Base-by-base conservation (phyloP, 1,140 invertebrate species). In the Rhizoglyphus robini region DNA sequence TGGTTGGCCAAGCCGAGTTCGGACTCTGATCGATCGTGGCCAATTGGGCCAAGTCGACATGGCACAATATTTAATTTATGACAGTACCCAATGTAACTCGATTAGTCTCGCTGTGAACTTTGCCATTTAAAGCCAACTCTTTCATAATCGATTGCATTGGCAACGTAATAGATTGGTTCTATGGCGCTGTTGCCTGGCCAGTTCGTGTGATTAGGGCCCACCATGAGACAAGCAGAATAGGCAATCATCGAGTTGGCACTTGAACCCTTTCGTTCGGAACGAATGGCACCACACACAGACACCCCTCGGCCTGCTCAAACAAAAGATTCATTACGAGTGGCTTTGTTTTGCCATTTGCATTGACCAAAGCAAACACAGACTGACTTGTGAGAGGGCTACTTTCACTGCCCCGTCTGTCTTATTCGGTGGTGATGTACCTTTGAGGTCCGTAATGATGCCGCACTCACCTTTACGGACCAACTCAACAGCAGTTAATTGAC, bases 191-290 rank as follows among this genome's bases (percentile, higher is more conserved):
- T n/a, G n/a, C n/a, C n/a, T n/a, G n/a, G n/a, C n/a, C n/a, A n/a
- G n/a, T n/a, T n/a, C n/a, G n/a, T n/a, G n/a, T n/a, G n/a, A n/a
- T n/a, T n/a, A 41, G 51, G 23, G 23, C 20, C 20, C 8, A 5
- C 8, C 8, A 32, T 54, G 51, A 23, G 51, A 54, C 51, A 54
- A 32, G 8, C 8, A 54, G 23, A 54, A 54, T 8, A 27, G 51
- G 51, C 23, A 54, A 54, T 54, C 51, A 54, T 54, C 51, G 51
- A 54, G 51, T 54, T 54, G 51, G 51, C 51, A 54, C 51, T 54
- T 54, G 51, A 27, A 32, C 31, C 51, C 36, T 41, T 41, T 25
- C 51, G 31, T 32, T 11, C 51, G 51, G 51, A 54, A 54, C 51
- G 51, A 54, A 54, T 54, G 51, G 51, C 23, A 54, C 51, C 51